A percentile compares a stretch with the other conserved stretches of the same genome.
Evolutionary conservation across 1,140 invertebrate species (phyloP).

Genomic region (Drosophila gunungcola): DNA sequence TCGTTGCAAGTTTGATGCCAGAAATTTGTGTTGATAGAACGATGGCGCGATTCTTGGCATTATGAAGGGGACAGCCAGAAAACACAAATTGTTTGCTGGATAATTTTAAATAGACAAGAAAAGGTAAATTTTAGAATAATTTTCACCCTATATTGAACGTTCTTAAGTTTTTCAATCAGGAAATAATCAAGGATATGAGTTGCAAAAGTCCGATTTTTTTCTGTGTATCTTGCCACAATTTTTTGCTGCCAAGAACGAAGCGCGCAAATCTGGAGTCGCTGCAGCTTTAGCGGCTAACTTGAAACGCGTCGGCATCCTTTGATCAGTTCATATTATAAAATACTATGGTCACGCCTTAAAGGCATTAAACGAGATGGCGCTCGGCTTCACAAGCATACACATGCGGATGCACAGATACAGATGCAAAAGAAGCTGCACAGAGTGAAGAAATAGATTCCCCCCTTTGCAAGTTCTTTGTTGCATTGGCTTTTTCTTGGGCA

Average conservation of each 20-base stretch:
- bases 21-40: no score
- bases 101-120: no score
- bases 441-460: constrained; percentile 70
- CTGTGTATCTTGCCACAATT: constrained; percentile 20
- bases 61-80: no score
- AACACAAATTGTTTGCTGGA: no score
- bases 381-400: constrained; percentile 68
- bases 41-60: no score
- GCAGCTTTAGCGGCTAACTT: constrained; percentile 77
- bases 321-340: constrained; percentile 85
- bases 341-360: constrained; percentile 85
- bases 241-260: constrained; percentile 62
- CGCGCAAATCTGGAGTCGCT: constrained; percentile 76
- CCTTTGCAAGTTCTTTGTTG: constrained; percentile 73
- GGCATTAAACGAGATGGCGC: constrained; percentile 85
- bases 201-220: not conserved
- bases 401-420: constrained; percentile 9
- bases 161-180: no score
- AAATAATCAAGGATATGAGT: no score
- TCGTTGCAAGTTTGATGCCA: no score
- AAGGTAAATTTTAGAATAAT: no score
- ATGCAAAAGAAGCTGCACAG: constrained; percentile 21
- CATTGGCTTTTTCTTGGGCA: constrained; percentile 41
- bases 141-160: no score
- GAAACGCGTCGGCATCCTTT: constrained; percentile 83